These are phyloP conservation scores for Cathartes aura DNA, from an alignment of 2,113 vertebrate genomes.

Conservation along the genomic window DNA sequence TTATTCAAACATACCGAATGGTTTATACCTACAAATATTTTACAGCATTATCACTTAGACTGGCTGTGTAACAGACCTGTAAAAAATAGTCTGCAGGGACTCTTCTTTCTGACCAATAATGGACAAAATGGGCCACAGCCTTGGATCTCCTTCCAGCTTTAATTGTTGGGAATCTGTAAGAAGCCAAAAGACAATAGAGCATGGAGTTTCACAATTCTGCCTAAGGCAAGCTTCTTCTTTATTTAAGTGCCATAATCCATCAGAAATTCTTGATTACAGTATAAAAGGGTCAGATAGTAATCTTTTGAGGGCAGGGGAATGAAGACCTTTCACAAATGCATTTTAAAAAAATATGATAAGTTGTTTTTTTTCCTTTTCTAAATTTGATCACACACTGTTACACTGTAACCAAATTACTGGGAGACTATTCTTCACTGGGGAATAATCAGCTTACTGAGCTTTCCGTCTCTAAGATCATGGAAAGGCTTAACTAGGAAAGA, in stretches of 20 bases:
- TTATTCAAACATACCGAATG: neutral
- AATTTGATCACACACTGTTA: neutral
- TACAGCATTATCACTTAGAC: neutral
- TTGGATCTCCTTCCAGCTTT: neutral
- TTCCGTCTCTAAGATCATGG: neutral
- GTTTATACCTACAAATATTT: neutral
- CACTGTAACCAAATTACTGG: neutral
- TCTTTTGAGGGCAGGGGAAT: neutral
- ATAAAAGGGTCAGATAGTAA: neutral
- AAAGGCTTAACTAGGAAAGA: neutral
- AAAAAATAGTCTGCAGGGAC: neutral
- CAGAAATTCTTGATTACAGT: neutral
- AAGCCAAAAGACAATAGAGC: neutral
- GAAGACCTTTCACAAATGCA: neutral
- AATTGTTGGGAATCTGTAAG: neutral
- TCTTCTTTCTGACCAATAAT: neutral
- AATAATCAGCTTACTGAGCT: neutral
- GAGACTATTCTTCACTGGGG: neutral
- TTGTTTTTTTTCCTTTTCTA: neutral
- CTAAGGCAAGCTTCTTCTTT: neutral
- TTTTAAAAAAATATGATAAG: neutral
- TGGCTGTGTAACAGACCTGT: neutral
- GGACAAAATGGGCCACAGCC: neutral
- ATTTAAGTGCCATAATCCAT: neutral
- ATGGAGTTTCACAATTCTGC: neutral